Percentiles rank a stretch among this genome's conserved stretches.
phyloP scores from a whole-genome alignment of 2,113 vertebrate species.

The Boulengeromyrus knoepffleri region DNA sequence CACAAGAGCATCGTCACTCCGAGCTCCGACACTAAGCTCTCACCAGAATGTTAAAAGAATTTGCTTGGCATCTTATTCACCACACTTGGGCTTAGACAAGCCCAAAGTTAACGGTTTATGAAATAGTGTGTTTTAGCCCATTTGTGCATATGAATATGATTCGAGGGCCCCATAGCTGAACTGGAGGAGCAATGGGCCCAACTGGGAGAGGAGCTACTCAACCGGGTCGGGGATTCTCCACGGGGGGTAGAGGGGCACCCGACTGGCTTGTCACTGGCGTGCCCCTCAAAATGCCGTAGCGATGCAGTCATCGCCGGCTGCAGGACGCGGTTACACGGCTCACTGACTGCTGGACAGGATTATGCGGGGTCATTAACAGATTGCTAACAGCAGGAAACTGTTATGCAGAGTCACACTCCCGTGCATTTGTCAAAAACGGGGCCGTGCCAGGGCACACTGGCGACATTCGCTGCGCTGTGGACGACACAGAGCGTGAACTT shows the following conservation, averaged over 20 bases:
- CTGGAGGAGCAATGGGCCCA: background rate
- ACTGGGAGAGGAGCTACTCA: background rate
- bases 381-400: background rate
- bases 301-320: background rate
- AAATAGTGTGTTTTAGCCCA: background rate
- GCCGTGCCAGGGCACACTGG: background rate
- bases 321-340: background rate
- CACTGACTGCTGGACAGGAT: background rate
- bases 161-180: background rate
- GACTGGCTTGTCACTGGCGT: background rate
- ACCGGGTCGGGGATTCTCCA: background rate
- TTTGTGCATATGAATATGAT: background rate
- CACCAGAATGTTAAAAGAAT: background rate
- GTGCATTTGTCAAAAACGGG: background rate
- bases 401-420: background rate
- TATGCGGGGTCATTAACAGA: background rate
- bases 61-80: background rate
- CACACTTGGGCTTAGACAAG: background rate
- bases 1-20: background rate
- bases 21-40: background rate
- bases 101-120: background rate
- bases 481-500: background rate
- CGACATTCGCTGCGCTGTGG: background rate
- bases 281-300: background rate
- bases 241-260: background rate